Percentiles rank a stretch among this genome's conserved stretches.
Conservation (phyloP, 2,113 vertebrate species). For the Syrrhaptes paradoxus region DNA sequence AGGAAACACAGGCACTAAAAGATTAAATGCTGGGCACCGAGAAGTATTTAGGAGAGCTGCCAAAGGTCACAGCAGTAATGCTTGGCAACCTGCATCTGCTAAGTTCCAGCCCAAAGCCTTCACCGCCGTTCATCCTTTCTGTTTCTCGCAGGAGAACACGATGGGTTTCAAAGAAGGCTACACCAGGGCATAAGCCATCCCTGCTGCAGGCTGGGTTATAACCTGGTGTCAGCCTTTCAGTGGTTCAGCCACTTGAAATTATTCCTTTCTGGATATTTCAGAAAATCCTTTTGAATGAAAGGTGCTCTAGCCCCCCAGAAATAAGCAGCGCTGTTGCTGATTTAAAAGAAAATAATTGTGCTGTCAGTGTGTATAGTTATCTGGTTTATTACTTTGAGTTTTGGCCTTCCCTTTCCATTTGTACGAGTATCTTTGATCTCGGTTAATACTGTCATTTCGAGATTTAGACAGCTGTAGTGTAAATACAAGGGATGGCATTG, state of each 20-base stretch:
- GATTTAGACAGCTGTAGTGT: constrained; percentile 30
- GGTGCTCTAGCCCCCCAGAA: neutral
- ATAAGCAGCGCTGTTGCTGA: neutral
- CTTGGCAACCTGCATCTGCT: neutral
- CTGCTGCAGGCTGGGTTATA: neutral
- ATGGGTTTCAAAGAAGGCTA: neutral
- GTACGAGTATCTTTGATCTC: constrained; percentile 55
- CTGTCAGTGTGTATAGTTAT: constrained; percentile 22
- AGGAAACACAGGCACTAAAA: neutral
- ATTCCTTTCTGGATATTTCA: neutral
- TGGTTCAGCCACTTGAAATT: neutral
- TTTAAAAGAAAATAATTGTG: constrained; percentile 2
- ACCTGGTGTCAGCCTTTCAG: neutral
- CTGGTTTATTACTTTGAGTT: constrained; percentile 10
- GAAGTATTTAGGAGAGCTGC: neutral
- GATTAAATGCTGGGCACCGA: neutral
- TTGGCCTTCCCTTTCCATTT: neutral
- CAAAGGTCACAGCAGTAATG: neutral
- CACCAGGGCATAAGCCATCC: neutral
- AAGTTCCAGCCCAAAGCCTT: neutral
- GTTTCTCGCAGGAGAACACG: neutral
- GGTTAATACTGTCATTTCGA: constrained; percentile 26
- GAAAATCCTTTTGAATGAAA: constrained; percentile 23
- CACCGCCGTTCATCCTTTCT: neutral
- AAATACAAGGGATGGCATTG: constrained; percentile 35